A percentile compares a stretch with the other conserved stretches of the same genome.
Conservation (phyloP, 2,113 vertebrate species). For the Crotalus tigris region DNA sequence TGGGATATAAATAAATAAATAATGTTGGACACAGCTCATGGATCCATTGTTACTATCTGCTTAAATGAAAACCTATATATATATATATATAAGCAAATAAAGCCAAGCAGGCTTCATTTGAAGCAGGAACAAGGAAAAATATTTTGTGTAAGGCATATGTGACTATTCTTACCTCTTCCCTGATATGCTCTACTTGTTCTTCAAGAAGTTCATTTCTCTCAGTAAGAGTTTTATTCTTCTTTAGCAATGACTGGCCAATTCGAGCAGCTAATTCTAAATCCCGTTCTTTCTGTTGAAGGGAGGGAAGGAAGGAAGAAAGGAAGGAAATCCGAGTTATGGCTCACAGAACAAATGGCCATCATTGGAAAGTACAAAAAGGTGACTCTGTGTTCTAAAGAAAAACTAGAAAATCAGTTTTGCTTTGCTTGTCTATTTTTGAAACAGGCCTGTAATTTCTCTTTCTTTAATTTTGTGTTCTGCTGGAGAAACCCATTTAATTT, state of each 20-base stretch:
- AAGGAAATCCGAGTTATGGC: conserved; percentile 24
- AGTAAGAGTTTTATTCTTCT: conserved; percentile 95
- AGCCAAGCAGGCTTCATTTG: background rate
- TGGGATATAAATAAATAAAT: background rate
- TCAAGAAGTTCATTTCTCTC: conserved; percentile 93
- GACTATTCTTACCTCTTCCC: conserved; percentile 84
- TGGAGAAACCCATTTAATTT: background rate
- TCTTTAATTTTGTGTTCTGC: conserved; percentile 3
- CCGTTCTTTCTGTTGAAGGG: conserved; percentile 88
- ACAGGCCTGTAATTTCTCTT: background rate
- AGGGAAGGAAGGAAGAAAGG: conserved; percentile 30
- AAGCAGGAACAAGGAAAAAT: background rate
- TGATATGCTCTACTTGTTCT: conserved; percentile 93
- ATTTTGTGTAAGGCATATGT: fast-evolving
- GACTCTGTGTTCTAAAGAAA: background rate
- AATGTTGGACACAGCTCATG: background rate
- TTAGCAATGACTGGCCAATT: conserved; percentile 94
- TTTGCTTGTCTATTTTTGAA: background rate
- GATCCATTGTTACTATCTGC: background rate
- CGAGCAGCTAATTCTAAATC: conserved; percentile 96
- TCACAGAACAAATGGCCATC: conserved; percentile 3
- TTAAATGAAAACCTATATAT: background rate
- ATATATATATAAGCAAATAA: background rate
- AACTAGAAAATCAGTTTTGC: background rate
- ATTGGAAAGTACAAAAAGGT: background rate